Conservation (phyloP, 2,113 vertebrate species). For the Orientallactaga bullata region DNA sequence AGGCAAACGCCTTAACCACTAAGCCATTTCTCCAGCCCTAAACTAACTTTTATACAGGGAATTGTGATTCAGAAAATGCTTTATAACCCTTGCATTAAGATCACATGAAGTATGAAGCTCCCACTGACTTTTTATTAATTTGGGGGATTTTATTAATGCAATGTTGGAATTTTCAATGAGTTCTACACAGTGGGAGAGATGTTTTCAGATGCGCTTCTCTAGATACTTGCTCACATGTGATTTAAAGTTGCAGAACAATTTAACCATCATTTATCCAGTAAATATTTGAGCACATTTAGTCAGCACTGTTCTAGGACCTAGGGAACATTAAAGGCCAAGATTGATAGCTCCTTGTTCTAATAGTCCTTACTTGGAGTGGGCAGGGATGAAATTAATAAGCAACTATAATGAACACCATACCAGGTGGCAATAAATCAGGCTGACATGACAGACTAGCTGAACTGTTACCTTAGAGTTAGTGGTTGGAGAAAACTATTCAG, state of each 20-base stretch:
- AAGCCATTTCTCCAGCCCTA: too few relatives aligned
- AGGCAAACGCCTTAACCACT: too few relatives aligned
- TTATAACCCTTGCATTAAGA: neutral
- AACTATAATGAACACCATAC: neutral
- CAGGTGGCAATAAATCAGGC: neutral
- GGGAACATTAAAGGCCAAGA: neutral
- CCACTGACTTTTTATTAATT: constrained; percentile 38
- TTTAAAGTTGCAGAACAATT: neutral
- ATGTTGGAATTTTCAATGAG: neutral
- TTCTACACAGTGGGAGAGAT: neutral
- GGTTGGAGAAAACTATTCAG: constrained; percentile 29
- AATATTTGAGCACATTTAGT: constrained; percentile 5
- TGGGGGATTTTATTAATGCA: neutral
- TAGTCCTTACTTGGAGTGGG: neutral
- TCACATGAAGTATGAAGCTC: neutral
- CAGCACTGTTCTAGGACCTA: constrained; percentile 11
- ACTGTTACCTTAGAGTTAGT: neutral
- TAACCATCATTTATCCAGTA: constrained; percentile 5
- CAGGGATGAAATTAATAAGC: neutral
- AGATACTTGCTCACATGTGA: neutral
- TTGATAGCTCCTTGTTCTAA: neutral
- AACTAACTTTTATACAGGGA: constrained; percentile 14
- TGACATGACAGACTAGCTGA: neutral
- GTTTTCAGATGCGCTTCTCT: constrained; percentile 16
- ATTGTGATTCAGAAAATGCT: constrained; percentile 13